A percentile compares a stretch with the other conserved stretches of the same genome.
phyloP scores from a whole-genome alignment of 2,113 vertebrate genomes.

The Lagenorhynchus albirostris region DNA sequence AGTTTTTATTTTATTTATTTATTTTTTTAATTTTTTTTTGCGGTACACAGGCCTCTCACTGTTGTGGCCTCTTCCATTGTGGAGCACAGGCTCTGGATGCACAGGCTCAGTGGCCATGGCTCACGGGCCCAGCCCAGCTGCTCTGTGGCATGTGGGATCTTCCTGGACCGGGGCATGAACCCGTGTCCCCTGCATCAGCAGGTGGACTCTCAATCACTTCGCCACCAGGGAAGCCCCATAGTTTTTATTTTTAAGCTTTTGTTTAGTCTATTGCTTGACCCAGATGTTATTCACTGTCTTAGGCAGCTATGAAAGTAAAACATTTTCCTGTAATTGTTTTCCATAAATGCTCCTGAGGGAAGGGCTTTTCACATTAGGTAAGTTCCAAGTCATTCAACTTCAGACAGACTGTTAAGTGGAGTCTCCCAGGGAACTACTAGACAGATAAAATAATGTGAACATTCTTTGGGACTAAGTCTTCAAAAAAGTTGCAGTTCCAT shows the following conservation, averaged over 20 bases:
- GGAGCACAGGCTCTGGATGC: too few relatives aligned
- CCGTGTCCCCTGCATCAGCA: too few relatives aligned
- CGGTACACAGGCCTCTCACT: too few relatives aligned
- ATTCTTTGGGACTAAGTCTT: background rate
- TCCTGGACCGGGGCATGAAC: too few relatives aligned
- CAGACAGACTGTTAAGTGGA: background rate
- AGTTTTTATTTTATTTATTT: background rate
- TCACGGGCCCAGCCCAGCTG: too few relatives aligned
- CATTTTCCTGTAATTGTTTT: background rate
- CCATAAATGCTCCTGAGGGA: background rate
- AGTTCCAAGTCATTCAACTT: background rate
- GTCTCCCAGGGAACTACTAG: background rate
- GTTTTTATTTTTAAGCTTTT: background rate
- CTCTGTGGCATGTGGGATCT: too few relatives aligned
- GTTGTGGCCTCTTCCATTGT: too few relatives aligned
- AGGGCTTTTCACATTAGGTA: background rate
- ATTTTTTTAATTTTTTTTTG: too few relatives aligned
- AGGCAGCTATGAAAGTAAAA: background rate
- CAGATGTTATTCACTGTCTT: background rate
- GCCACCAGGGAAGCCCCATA: background rate
- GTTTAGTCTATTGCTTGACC: background rate
- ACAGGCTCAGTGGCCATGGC: too few relatives aligned
- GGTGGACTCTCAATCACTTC: too few relatives aligned
- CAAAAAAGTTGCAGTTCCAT: background rate
- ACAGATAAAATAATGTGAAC: background rate